Percentiles rank a stretch among this genome's conserved stretches.
phyloP scores from a whole-genome alignment of 2,797 vertebrate species.

The Phoebastria nigripes region DNA sequence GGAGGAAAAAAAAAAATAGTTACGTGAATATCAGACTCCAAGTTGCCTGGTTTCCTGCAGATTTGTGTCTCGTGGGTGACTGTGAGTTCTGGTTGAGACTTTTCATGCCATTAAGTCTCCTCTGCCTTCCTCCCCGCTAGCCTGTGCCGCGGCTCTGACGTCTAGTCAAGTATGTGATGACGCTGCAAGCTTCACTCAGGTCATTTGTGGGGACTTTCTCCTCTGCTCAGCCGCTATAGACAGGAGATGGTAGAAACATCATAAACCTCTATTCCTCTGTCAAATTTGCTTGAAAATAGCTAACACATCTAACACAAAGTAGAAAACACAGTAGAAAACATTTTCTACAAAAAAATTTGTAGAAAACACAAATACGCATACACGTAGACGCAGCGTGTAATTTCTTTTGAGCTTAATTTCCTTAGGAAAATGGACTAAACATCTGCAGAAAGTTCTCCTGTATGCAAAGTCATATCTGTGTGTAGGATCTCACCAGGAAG shows the following conservation, averaged over 20 bases:
- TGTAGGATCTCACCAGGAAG: background rate
- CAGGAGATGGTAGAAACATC: background rate
- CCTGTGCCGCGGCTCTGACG: background rate
- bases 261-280: background rate
- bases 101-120: background rate
- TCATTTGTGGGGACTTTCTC: background rate
- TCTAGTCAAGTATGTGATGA: rapidly evolving
- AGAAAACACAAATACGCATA: background rate
- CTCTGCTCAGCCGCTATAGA: background rate
- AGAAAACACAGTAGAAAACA: no score
- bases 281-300: background rate
- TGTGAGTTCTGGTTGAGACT: background rate
- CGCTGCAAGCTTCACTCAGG: background rate
- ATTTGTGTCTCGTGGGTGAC: background rate
- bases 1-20: background rate
- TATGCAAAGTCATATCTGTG: rapidly evolving
- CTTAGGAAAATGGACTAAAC: background rate
- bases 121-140: rapidly evolving
- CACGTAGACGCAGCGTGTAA: rapidly evolving
- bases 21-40: background rate
- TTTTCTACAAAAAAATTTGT: no score
- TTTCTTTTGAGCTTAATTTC: background rate
- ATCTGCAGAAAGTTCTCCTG: background rate
- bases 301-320: background rate
- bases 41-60: background rate